phyloP scores from a whole-genome alignment of 2,113 vertebrate species.

The Hystrix cristata region DNA sequence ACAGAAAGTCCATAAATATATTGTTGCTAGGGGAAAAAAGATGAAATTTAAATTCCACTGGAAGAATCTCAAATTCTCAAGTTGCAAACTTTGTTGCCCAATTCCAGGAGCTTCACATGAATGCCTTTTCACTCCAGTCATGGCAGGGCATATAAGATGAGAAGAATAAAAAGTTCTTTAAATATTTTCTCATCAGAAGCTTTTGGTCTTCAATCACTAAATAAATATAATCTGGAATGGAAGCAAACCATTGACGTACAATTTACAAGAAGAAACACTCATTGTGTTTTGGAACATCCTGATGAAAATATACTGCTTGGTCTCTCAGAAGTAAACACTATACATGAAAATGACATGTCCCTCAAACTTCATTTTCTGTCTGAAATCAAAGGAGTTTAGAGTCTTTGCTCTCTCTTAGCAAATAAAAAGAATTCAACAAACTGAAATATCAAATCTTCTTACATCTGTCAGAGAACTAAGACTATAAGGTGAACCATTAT shows the following conservation, averaged over 20 bases:
- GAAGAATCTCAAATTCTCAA: not conserved
- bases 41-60: not conserved
- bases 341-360: conserved; percentile 94
- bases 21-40: not conserved
- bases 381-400: too few relatives aligned
- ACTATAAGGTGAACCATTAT: not conserved
- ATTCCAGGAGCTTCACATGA: not conserved
- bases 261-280: not conserved
- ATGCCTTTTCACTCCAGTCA: not conserved
- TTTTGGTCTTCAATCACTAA: conserved; percentile 38
- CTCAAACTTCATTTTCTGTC: conserved; percentile 83
- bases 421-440: conserved; percentile 28
- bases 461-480: not conserved
- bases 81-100: not conserved
- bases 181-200: not conserved
- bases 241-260: not conserved
- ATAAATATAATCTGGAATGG: conserved; percentile 25
- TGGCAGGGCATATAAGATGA: not conserved
- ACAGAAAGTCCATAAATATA: not conserved
- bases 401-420: not conserved
- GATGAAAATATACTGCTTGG: conserved; percentile 94
- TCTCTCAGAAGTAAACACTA: conserved; percentile 96
- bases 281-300: not conserved
- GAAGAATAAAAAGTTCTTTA: not conserved
- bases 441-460: not conserved